Evolutionary conservation across 2,888 invertebrate species (phyloP), one percentile per base, ranked within the genome.

Genomic region (Reticulitermes lucifugus): DNA sequence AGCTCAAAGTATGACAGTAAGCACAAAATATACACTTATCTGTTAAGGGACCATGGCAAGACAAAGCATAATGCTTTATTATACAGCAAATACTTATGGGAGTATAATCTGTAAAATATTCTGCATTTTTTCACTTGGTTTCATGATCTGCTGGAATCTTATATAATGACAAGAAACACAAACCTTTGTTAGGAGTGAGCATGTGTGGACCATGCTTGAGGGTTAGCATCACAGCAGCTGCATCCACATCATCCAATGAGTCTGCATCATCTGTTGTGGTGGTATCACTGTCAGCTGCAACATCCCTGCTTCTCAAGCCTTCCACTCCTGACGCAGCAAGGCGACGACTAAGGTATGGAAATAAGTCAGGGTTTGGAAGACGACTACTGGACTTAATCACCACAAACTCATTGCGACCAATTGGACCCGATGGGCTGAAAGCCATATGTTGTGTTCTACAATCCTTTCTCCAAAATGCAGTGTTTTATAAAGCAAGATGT

Each of bases 151-250:
- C 4, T 55, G 18, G 18, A 55, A 14, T 18, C 18, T 55, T 12
- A 55, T 4, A 4, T 18, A 55, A 55, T 55, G 18, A 55, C 55
- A 55, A 18, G 12, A 55, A 55, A 55, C 18, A 55, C 55, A 25
- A 43, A 87, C 87, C 87, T 80, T 84, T 85, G 70, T 84, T 83
- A 87, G 90, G 90, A 70, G 89, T 91, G 87, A 93, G 91, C 87
- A 95, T 94, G 86, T 94, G 94, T 85, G 96, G 95, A 83, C 96
- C 97, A 89, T 97, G 96, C 91, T 97, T 97, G 89, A 97, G 94
- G 87, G 96, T 96, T 87, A 97, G 93, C 94, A 97, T 97, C 0
- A 97, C 97, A 41, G 96, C 95, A 0, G 97, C 97, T 1, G 93
- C 93, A 88, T 93, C 92, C 59, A 93, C 92, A 87, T 96, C 97